Percentiles rank a stretch among this genome's conserved stretches.
phyloP scores from a whole-genome alignment of 2,888 invertebrate species.

The Lasioglossum zephyrum region DNA sequence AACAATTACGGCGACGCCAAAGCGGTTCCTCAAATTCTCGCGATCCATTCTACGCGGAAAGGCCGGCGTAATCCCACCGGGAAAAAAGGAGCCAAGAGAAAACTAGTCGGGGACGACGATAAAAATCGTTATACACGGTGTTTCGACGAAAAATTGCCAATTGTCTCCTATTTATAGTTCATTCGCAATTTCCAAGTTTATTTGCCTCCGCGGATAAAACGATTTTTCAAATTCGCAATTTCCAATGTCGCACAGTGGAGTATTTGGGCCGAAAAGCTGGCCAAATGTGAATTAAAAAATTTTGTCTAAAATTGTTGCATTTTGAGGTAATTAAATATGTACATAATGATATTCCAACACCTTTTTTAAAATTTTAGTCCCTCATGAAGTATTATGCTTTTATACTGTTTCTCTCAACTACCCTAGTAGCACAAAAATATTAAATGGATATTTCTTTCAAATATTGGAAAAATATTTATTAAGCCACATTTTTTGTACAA shows the following conservation, averaged over 20 bases:
- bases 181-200: not conserved
- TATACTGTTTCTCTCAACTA: too few relatives aligned
- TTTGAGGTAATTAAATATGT: too few relatives aligned
- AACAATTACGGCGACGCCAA: constrained; percentile 21
- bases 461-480: too few relatives aligned
- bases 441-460: too few relatives aligned
- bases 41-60: not conserved
- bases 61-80: not conserved
- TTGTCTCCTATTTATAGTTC: not conserved
- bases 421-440: too few relatives aligned
- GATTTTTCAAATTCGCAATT: not conserved
- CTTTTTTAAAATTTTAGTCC: too few relatives aligned
- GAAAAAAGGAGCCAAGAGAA: not conserved
- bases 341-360: too few relatives aligned
- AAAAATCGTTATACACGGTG: not conserved
- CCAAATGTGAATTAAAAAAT: too few relatives aligned
- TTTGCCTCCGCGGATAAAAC: not conserved
- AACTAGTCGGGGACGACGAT: not conserved
- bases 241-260: not conserved
- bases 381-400: too few relatives aligned
- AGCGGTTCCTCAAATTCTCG: not conserved
- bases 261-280: too few relatives aligned
- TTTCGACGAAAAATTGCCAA: not conserved
- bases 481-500: too few relatives aligned
- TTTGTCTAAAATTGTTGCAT: too few relatives aligned